Evolutionary conservation across 2,888 invertebrate genomes (phyloP), one percentile per base, ranked within the genome.

Genomic region (Folsomia manolachei): DNA sequence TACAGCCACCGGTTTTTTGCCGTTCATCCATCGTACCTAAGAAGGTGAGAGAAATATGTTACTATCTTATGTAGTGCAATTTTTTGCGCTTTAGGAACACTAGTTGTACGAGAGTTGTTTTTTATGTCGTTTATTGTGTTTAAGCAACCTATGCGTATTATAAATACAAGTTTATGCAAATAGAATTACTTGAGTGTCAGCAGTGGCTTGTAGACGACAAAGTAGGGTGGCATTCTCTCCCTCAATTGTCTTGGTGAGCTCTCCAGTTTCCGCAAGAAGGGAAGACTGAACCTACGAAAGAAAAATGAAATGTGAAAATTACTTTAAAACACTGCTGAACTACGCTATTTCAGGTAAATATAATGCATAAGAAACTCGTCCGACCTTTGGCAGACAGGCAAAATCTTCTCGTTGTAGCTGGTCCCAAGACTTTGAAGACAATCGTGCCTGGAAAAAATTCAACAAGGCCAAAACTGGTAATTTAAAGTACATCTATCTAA

Each of bases 361-460:
- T 2, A 78, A n/a, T n/a, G n/a, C n/a, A n/a, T n/a, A n/a, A n/a
- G n/a, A n/a, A n/a, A n/a, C n/a, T n/a, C n/a, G n/a, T n/a, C n/a
- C n/a, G n/a, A n/a, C 71, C 66, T 77, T 79, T 0, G 92, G 92
- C 74, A 88, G 86, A 82, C 93, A 93, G 0, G 92, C 92, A 82
- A 91, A 92, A 79, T 93, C 92, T 82, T 92, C 91, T 72, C 91
- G 84, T 75, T 90, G 90, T 63, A 92, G 86, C 78, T 89, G 87
- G 82, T 91, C 91, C 92, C 92, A 93, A 1, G 90, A 85, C 77
- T 88, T 88, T 2, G 87, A 87, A 66, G 85, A 85, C 51, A 93
- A 83, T 62, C 91, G 84, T 0, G 86, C 84, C 0, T 93, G 93
- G 27, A 86, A 83, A n/a, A n/a, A n/a, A n/a, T n/a, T n/a, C n/a